Conservation (phyloP, 2,113 vertebrate genomes). For the Chaetura pelagica region DNA sequence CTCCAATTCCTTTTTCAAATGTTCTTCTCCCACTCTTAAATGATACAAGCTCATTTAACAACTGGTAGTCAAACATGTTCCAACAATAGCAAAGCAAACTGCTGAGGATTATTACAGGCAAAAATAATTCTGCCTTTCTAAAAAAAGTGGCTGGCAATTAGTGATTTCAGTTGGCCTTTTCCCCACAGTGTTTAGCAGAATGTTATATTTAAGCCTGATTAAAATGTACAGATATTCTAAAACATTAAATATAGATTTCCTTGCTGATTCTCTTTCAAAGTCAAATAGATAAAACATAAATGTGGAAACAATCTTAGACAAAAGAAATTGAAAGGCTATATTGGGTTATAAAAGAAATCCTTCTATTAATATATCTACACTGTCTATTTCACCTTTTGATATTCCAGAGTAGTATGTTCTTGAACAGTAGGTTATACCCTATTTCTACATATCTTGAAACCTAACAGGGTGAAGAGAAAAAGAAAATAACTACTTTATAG, state of each 20-base stretch:
- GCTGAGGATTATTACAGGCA: slow-evolving; percentile 72
- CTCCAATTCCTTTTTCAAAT: slow-evolving; percentile 35
- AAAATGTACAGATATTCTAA: slow-evolving; percentile 39
- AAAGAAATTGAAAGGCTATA: neutral
- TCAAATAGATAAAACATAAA: neutral
- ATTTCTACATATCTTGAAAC: neutral
- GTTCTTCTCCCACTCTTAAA: slow-evolving; percentile 48
- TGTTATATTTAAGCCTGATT: slow-evolving; percentile 60
- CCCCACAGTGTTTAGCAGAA: slow-evolving; percentile 58
- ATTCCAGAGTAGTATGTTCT: neutral
- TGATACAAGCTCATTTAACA: slow-evolving; percentile 68
- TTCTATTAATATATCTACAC: neutral
- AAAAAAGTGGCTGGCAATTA: slow-evolving; percentile 70
- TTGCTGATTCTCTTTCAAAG: slow-evolving; percentile 40
- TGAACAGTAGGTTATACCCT: neutral
- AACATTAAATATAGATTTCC: slow-evolving; percentile 48
- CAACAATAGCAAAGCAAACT: slow-evolving; percentile 61
- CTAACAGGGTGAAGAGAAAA: neutral
- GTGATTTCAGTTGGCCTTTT: slow-evolving; percentile 61
- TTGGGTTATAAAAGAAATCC: neutral
- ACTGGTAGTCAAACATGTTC: slow-evolving; percentile 69
- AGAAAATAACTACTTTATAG: neutral
- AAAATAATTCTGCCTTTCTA: slow-evolving; percentile 72
- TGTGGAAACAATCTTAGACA: neutral
- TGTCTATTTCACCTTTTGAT: neutral